Evolutionary conservation across 2,888 invertebrate species (phyloP), one percentile per base, ranked within the genome.

Genomic region (Clivina fossor): DNA sequence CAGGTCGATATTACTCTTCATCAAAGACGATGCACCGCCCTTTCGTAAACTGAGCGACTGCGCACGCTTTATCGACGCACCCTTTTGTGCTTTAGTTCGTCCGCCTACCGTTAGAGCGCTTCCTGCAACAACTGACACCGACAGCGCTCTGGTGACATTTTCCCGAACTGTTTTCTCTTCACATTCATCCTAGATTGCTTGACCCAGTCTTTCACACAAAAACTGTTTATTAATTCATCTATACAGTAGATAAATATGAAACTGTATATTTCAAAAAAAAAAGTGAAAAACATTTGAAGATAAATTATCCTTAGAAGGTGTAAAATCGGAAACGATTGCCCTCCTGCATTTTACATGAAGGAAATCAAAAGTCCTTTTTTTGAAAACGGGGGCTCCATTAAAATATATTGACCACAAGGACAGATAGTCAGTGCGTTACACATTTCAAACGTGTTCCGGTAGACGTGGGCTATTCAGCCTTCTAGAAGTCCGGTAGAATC

Each of bases 321-420:
- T 51, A 43, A 51, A 51, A 51, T 51, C 51, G 32, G 22, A 30
- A 28, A 9, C 24, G 38, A 40, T 41, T 13, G 44, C 24, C n/a
- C 53, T 53, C 26, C 28, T 53, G 53, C 53, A 53, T 53, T 53
- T 53, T 44, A 44, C 53, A 53, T 53, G 13, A 53, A 26, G 18
- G 20, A 28, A 53, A 32, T 41, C 51, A 53, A 53, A 33, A 53
- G 43, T 53, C 43, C 51, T 18, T 51, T 49, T 32, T 51, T 41
- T n/a, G n/a, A n/a, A n/a, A n/a, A 30, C 40, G 30, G 40, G 30
- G 40, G 22, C 26, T 26, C 35, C 37, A 44, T 53, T 53, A 53
- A 44, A 53, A 53, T 53, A 53, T 53, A 53, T 44, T 53, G 53
- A 53, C 53, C 53, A 37, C 37, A 26, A 13, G 28, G 46, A n/a